Conservation (phyloP, 1,140 invertebrate genomes). For the Drosophila eugracilis region DNA sequence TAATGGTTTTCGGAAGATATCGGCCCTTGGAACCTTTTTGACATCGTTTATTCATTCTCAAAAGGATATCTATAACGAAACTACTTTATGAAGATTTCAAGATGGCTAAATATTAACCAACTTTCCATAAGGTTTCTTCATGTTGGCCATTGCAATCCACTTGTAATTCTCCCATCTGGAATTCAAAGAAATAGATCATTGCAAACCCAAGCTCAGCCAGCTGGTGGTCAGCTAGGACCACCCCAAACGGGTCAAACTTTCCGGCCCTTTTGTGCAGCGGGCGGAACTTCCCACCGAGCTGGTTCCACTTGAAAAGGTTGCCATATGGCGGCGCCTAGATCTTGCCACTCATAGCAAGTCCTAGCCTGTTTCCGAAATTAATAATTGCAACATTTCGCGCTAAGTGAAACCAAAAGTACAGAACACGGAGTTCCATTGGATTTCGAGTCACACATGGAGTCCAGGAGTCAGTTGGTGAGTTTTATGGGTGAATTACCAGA, state of each 20-base stretch:
- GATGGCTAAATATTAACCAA: no score
- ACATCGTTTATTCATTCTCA: neutral
- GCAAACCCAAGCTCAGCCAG: constrained; percentile 20
- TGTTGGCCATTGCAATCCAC: constrained; percentile 8
- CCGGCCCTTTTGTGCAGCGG: constrained; percentile 15
- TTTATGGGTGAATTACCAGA: constrained; percentile 41
- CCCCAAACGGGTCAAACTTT: constrained; percentile 26
- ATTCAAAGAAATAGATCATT: constrained; percentile 22
- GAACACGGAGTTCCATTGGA: constrained; percentile 5
- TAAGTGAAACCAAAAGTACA: constrained; percentile 44
- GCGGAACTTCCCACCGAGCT: constrained; percentile 54
- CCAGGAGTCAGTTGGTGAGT: constrained; percentile 68
- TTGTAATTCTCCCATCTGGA: constrained; percentile 10
- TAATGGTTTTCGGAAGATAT: constrained; percentile 9
- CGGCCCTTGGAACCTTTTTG: no score
- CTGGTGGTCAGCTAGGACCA: constrained; percentile 34
- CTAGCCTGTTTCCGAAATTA: constrained; percentile 67
- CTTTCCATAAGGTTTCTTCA: neutral
- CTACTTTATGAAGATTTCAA: no score
- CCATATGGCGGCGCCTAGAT: constrained; percentile 36
- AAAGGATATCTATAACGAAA: no score
- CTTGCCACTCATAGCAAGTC: constrained; percentile 11
- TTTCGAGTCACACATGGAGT: constrained; percentile 50
- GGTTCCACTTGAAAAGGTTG: constrained; percentile 40
- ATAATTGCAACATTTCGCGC: constrained; percentile 78